These are phyloP conservation scores for Pheucticus melanocephalus DNA, from an alignment of 2,113 vertebrate genomes.

Conservation along the genomic window DNA sequence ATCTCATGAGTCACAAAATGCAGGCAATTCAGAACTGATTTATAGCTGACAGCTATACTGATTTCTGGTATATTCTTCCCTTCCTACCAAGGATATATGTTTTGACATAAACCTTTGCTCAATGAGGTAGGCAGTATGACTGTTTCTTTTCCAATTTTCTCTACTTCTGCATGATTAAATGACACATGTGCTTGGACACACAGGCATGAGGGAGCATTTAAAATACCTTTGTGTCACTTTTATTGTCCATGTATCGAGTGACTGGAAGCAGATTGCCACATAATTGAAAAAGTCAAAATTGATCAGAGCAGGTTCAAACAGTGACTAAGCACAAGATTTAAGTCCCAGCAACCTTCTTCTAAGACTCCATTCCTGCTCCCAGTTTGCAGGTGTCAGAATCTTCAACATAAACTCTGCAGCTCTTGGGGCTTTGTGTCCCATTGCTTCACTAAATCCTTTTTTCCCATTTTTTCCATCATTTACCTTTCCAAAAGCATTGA, in stretches of 20 bases:
- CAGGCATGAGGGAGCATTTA: rapidly evolving
- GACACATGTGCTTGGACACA: not conserved
- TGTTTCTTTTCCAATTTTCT: not conserved
- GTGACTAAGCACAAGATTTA: not conserved
- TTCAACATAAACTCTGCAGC: not conserved
- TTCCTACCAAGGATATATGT: not conserved
- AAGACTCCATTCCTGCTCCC: not conserved
- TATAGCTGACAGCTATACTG: not conserved
- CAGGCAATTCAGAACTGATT: not conserved
- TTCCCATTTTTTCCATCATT: not conserved
- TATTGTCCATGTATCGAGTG: not conserved
- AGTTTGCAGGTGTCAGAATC: not conserved
- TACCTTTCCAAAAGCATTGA: not conserved
- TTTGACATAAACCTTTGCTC: not conserved
- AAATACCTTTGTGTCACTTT: not conserved
- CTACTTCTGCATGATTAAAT: not conserved
- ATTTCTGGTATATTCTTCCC: not conserved
- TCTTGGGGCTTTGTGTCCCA: not conserved
- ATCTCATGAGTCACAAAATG: not conserved
- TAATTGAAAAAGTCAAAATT: not conserved
- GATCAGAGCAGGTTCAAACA: not conserved
- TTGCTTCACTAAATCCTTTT: not conserved
- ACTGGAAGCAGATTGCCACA: not conserved
- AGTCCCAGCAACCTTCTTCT: not conserved
- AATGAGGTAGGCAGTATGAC: not conserved